Evolutionary conservation across 2,888 invertebrate species (phyloP).

Genomic region (Meloe dianella): DNA sequence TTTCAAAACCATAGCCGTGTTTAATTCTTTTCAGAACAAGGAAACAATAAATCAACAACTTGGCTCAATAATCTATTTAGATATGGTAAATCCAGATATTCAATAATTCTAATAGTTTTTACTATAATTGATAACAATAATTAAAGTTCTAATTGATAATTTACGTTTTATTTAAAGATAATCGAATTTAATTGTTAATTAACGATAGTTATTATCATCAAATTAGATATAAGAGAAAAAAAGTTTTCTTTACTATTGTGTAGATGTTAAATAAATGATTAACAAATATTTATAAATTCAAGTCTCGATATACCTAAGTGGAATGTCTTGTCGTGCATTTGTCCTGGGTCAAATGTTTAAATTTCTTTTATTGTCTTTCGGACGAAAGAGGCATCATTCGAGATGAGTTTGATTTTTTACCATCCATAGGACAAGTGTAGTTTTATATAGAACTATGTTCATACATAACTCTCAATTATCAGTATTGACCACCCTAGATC

Average conservation of each 20-base stretch:
- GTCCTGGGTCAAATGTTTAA: constrained; percentile 53
- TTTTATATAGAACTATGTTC: too few species aligned
- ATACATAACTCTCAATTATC: neutral
- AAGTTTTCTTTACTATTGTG: neutral
- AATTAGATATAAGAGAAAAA: neutral
- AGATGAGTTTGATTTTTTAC: constrained; percentile 17
- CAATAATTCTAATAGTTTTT: neutral
- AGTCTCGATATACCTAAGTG: constrained; percentile 53
- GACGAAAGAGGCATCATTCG: constrained; percentile 39
- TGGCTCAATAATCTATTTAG: constrained; percentile 44
- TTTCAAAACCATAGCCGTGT: constrained; percentile 37
- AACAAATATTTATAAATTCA: constrained; percentile 57
- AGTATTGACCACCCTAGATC: constrained; percentile 4
- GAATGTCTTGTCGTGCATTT: constrained; percentile 58
- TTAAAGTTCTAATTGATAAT: neutral
- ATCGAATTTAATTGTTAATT: constrained; percentile 6
- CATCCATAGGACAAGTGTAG: too few species aligned
- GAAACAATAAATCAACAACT: constrained; percentile 45
- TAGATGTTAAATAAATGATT: constrained; percentile 44
- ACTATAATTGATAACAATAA: neutral
- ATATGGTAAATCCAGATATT: constrained; percentile 33
- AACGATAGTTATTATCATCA: neutral
- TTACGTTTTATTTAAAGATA: neutral
- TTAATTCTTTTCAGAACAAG: constrained; percentile 42
- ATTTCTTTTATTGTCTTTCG: constrained; percentile 53